phyloP scores from a whole-genome alignment of 1,140 invertebrate species.

The Dreissena polymorpha region DNA sequence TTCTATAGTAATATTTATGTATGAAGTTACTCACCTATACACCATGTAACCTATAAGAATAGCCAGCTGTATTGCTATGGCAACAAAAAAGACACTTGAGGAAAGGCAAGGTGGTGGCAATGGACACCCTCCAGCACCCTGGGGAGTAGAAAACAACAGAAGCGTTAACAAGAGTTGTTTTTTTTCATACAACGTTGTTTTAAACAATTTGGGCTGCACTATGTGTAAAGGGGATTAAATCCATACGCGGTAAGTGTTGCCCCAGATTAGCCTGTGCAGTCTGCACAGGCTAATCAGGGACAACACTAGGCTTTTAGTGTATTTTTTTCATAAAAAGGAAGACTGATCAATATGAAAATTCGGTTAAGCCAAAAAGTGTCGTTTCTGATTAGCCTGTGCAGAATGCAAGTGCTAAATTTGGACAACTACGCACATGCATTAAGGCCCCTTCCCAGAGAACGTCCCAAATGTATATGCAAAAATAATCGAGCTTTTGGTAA shows the following conservation, averaged over 20 bases:
- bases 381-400: too few relatives aligned
- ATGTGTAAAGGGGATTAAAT: too few relatives aligned
- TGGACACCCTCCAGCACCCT: conserved; percentile 37
- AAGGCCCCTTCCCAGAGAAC: too few relatives aligned
- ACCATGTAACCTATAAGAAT: conserved; percentile 48
- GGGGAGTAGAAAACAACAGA: not conserved
- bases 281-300: too few relatives aligned
- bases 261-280: too few relatives aligned
- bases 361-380: too few relatives aligned
- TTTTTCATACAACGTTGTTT: not conserved
- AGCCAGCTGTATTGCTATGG: conserved; percentile 27
- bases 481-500: too few relatives aligned
- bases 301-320: not conserved
- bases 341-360: not conserved
- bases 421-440: too few relatives aligned
- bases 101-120: conserved; percentile 39
- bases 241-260: too few relatives aligned
- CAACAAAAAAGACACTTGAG: conserved; percentile 26
- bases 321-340: not conserved
- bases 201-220: conserved; percentile 8
- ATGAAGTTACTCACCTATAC: conserved; percentile 35
- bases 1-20: too few relatives aligned
- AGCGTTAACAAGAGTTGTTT: not conserved
- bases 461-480: too few relatives aligned
- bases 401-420: too few relatives aligned